These are phyloP conservation scores for Odontamblyopus rebecca DNA, from an alignment of 2,797 vertebrate genomes.

Conservation along the genomic window DNA sequence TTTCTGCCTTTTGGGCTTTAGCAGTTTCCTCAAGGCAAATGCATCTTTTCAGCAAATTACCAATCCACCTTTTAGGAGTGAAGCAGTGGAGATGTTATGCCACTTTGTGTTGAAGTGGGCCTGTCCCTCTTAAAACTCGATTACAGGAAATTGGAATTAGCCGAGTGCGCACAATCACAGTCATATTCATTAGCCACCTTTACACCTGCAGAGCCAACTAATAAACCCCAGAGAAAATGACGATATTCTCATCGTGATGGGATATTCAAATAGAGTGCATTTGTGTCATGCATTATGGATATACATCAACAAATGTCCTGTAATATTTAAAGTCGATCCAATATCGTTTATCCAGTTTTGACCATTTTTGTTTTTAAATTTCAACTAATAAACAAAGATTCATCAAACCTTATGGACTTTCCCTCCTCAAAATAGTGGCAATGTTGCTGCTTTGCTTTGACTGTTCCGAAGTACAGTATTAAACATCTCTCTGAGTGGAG, in stretches of 20 bases:
- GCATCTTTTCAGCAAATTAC: slow-evolving; percentile 64
- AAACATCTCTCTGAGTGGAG: no score
- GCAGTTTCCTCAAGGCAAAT: slow-evolving; percentile 53
- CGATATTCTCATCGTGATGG: slow-evolving; percentile 21
- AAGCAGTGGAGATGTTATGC: slow-evolving; percentile 42
- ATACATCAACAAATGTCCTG: background rate
- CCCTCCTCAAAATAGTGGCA: no score
- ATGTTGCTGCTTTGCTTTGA: no score
- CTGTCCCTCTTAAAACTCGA: slow-evolving; percentile 54
- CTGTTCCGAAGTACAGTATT: no score
- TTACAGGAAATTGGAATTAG: slow-evolving; percentile 64
- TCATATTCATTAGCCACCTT: slow-evolving; percentile 57
- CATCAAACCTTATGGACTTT: no score
- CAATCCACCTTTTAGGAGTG: slow-evolving; percentile 50
- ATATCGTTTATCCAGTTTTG: no score
- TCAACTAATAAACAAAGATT: no score
- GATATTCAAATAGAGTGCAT: slow-evolving; percentile 1
- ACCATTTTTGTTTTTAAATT: no score
- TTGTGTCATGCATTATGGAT: background rate
- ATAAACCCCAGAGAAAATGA: slow-evolving; percentile 37
- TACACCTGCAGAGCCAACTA: slow-evolving; percentile 48
- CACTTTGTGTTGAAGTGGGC: slow-evolving; percentile 51
- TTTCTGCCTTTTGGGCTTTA: slow-evolving; percentile 50
- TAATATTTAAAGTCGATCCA: background rate
- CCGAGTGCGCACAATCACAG: slow-evolving; percentile 49